These are phyloP conservation scores for Anneissia japonica DNA, from an alignment of 35 echinoderm and acorn worm species.

Conservation along the genomic window DNA sequence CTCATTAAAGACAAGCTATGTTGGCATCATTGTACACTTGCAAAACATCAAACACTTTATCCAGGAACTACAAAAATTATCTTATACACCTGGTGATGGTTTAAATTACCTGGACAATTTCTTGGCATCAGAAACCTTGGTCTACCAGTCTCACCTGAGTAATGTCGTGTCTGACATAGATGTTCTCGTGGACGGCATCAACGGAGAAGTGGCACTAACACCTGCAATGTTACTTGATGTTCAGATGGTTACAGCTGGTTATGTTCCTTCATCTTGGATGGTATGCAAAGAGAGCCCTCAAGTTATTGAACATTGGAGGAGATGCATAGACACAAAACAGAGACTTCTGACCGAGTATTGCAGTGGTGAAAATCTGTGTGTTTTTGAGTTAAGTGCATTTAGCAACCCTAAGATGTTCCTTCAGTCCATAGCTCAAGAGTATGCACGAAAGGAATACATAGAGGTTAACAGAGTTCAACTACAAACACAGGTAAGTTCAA, in stretches of 20 bases:
- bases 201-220: slow-evolving; percentile 45
- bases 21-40: background rate
- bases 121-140: slow-evolving; percentile 38
- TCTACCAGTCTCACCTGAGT: slow-evolving; percentile 6
- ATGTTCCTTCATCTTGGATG: slow-evolving; percentile 28
- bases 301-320: background rate
- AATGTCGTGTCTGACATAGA: slow-evolving; percentile 46
- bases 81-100: slow-evolving; percentile 19
- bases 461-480: slow-evolving; percentile 52
- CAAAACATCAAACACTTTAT: background rate
- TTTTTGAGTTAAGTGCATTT: slow-evolving; percentile 56
- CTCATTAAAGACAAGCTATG: background rate
- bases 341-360: background rate
- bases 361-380: background rate
- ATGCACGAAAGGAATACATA: slow-evolving; percentile 81
- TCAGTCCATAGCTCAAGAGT: slow-evolving; percentile 49
- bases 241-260: background rate
- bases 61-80: background rate
- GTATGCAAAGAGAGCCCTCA: background rate
- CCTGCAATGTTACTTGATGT: background rate
- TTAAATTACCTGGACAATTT: slow-evolving; percentile 76
- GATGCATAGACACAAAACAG: background rate
- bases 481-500: slow-evolving; percentile 55
- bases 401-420: slow-evolving; percentile 54
- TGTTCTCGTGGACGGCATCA: slow-evolving; percentile 33